phyloP scores from a whole-genome alignment of 2,888 invertebrate species.

The Acanthosepion pharaonis region DNA sequence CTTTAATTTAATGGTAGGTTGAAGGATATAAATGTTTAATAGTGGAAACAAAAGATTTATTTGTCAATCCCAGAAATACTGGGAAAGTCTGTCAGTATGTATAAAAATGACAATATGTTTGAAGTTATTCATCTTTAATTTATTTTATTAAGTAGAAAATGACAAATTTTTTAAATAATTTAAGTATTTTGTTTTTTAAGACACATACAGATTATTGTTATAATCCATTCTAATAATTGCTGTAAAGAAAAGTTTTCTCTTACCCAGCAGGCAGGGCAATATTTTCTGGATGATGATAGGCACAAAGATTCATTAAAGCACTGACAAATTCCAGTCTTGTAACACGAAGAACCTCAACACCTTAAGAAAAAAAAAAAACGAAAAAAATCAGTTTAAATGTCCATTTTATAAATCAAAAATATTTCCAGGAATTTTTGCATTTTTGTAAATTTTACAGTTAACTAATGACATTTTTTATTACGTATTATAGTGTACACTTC shows the following conservation, averaged over 20 bases:
- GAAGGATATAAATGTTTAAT: too few relatives aligned
- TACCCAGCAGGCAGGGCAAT: constrained; percentile 89
- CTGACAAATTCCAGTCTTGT: constrained; percentile 84
- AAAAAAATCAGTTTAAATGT: neutral
- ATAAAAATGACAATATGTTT: too few relatives aligned
- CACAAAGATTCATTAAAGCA: constrained; percentile 89
- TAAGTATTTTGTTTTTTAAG: too few relatives aligned
- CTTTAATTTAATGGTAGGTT: too few relatives aligned
- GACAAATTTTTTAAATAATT: too few relatives aligned
- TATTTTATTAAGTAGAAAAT: too few relatives aligned
- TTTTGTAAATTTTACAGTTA: neutral
- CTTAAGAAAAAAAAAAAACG: constrained; percentile 56
- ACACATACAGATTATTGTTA: neutral
- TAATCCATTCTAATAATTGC: neutral
- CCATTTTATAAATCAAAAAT: neutral
- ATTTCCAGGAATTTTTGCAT: neutral
- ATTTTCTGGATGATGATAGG: constrained; percentile 94
- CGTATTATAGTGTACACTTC: too few relatives aligned
- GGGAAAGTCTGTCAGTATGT: too few relatives aligned
- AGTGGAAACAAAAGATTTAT: too few relatives aligned
- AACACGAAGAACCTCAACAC: constrained; percentile 71
- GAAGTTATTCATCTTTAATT: too few relatives aligned
- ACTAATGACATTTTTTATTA: too few relatives aligned
- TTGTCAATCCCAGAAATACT: too few relatives aligned
- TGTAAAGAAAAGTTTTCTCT: constrained; percentile 62